These are phyloP conservation scores for Mus spretus DNA, from an alignment of 2,797 vertebrate genomes.

Conservation along the genomic window DNA sequence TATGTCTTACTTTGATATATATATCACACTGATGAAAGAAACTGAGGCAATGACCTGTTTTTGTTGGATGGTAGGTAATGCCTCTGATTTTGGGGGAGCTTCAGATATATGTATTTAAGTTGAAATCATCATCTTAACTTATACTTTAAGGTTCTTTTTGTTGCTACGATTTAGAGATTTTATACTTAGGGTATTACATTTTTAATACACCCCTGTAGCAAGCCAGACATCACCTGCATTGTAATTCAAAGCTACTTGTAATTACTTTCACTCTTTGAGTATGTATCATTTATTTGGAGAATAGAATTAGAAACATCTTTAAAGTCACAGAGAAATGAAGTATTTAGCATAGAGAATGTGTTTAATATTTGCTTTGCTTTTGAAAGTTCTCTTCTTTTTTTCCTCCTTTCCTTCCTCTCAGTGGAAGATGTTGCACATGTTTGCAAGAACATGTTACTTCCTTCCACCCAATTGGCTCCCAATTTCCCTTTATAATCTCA, in stretches of 20 bases:
- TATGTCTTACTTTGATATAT: not conserved
- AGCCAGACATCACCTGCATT: not conserved
- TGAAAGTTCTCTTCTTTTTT: not conserved
- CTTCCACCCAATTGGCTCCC: not conserved
- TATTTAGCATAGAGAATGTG: conserved; percentile 32
- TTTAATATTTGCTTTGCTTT: conserved; percentile 56
- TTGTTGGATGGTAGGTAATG: conserved; percentile 26
- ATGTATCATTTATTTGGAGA: conserved; percentile 53
- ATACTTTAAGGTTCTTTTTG: conserved; percentile 28
- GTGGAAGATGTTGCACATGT: not conserved
- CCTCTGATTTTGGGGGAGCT: conserved; percentile 12
- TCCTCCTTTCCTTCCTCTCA: not conserved
- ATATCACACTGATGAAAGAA: not conserved
- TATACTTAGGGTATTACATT: not conserved
- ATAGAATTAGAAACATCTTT: conserved; percentile 22
- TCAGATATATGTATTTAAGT: conserved; percentile 56
- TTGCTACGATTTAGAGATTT: conserved; percentile 18
- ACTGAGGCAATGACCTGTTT: not conserved
- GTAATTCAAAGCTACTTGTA: conserved; percentile 56
- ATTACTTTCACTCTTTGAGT: conserved; percentile 36
- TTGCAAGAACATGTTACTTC: not conserved
- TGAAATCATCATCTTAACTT: conserved; percentile 25
- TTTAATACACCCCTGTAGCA: not conserved
- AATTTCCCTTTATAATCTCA: conserved; percentile 2
- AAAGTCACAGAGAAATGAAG: not conserved